phyloP scores from a whole-genome alignment of 2,888 invertebrate genomes.

The Pristionchus fissidentatus region DNA sequence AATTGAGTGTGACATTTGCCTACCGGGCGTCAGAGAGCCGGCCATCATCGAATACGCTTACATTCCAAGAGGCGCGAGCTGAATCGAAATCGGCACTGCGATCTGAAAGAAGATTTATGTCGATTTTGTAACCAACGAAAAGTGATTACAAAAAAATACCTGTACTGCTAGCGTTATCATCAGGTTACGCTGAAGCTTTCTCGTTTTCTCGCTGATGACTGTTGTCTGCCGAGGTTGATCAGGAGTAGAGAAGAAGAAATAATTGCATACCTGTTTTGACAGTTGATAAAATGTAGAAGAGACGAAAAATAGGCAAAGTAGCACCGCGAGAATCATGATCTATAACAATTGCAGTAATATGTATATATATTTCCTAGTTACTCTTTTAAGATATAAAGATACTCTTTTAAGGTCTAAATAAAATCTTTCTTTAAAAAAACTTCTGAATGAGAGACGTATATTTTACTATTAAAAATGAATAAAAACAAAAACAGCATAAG shows the following conservation, averaged over 20 bases:
- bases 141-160: too few species aligned
- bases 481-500: background rate
- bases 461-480: background rate
- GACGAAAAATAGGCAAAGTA: too few species aligned
- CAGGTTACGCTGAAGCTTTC: background rate
- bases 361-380: too few species aligned
- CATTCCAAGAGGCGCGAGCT: background rate
- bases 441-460: too few species aligned
- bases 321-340: too few species aligned
- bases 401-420: too few species aligned
- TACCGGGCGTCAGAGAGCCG: background rate
- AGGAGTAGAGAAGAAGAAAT: background rate
- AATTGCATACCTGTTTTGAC: background rate
- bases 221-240: background rate
- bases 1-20: background rate
- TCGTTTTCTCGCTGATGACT: background rate
- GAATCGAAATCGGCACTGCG: background rate
- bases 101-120: background rate
- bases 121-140: background rate
- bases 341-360: too few species aligned
- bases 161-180: background rate
- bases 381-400: too few species aligned
- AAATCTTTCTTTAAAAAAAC: too few species aligned
- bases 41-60: background rate
- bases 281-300: background rate